Percentiles rank a stretch among this genome's conserved stretches.
These are phyloP conservation scores for Styela plicata DNA, from an alignment of 23 tunicate species.

Conservation along the genomic window DNA sequence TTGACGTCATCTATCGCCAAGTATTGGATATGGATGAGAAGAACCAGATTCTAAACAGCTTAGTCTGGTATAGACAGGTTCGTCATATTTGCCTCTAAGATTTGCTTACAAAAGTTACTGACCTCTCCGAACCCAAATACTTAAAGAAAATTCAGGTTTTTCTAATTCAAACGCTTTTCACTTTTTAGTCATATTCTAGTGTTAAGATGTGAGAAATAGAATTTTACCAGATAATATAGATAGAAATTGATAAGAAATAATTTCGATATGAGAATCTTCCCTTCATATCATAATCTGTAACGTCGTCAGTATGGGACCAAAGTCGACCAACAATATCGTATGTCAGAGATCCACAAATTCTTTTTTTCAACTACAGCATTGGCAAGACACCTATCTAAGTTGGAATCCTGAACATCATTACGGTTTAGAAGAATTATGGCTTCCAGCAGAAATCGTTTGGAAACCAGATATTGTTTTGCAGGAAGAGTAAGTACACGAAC, in stretches of 20 bases:
- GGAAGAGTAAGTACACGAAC: conserved; percentile 27
- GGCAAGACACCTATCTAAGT: conserved; percentile 24
- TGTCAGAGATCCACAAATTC: too few relatives aligned
- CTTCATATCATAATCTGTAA: too few relatives aligned
- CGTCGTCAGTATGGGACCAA: too few relatives aligned
- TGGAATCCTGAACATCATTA: conserved; percentile 14
- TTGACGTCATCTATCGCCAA: conserved; percentile 39
- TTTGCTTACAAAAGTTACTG: not conserved
- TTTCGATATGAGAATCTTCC: too few relatives aligned
- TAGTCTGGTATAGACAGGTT: conserved; percentile 64
- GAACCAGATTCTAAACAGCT: conserved; percentile 72
- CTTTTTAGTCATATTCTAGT: too few relatives aligned
- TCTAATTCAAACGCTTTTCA: too few relatives aligned
- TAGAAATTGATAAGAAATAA: too few relatives aligned
- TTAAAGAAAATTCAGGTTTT: too few relatives aligned
- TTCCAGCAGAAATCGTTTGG: conserved; percentile 27
- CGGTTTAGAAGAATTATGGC: conserved; percentile 17
- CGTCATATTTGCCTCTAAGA: not conserved
- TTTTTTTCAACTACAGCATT: too few relatives aligned
- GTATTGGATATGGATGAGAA: conserved; percentile 87
- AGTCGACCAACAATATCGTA: too few relatives aligned
- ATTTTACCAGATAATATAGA: too few relatives aligned
- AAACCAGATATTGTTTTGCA: conserved; percentile 29
- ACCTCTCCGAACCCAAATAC: not conserved
- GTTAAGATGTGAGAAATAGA: too few relatives aligned